Percentiles rank a stretch among this genome's conserved stretches.
These are phyloP conservation scores for Steinernema carpocapsae DNA, from an alignment of 2,888 invertebrate genomes.

Conservation along the genomic window DNA sequence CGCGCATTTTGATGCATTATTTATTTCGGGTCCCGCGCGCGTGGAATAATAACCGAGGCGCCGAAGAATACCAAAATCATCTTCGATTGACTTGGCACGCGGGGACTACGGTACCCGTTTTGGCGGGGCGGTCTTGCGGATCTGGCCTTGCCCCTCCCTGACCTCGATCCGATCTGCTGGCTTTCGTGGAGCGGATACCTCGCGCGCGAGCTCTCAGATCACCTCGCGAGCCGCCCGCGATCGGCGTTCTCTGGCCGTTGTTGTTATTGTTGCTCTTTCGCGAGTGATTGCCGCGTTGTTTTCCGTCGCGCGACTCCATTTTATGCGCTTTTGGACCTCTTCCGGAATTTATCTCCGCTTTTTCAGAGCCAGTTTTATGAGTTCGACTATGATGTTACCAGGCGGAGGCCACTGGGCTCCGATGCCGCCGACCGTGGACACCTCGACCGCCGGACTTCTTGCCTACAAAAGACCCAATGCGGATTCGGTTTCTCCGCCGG, in stretches of 20 bases:
- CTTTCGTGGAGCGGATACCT: background rate
- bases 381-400: slow-evolving; percentile 26
- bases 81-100: background rate
- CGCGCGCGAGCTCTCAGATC: slow-evolving; percentile 1
- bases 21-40: slow-evolving; percentile 11
- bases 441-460: background rate
- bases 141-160: slow-evolving; percentile 22
- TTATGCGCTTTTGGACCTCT: background rate
- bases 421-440: slow-evolving; percentile 2
- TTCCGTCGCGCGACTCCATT: slow-evolving; percentile 16
- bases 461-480: background rate
- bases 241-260: background rate
- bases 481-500: slow-evolving; percentile 12
- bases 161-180: slow-evolving; percentile 28
- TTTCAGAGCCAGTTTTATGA: slow-evolving; percentile 24
- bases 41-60: background rate
- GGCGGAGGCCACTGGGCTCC: slow-evolving; percentile 20
- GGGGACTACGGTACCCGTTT: slow-evolving; percentile 18
- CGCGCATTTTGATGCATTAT: background rate
- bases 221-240: slow-evolving; percentile 1
- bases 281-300: slow-evolving; percentile 30
- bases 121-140: slow-evolving; percentile 1
- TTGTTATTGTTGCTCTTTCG: slow-evolving; percentile 11
- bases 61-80: too few species aligned
- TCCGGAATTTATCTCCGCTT: background rate